Base-by-base conservation (phyloP, 2,113 vertebrate genomes). In the Lucifuga dentata region DNA sequence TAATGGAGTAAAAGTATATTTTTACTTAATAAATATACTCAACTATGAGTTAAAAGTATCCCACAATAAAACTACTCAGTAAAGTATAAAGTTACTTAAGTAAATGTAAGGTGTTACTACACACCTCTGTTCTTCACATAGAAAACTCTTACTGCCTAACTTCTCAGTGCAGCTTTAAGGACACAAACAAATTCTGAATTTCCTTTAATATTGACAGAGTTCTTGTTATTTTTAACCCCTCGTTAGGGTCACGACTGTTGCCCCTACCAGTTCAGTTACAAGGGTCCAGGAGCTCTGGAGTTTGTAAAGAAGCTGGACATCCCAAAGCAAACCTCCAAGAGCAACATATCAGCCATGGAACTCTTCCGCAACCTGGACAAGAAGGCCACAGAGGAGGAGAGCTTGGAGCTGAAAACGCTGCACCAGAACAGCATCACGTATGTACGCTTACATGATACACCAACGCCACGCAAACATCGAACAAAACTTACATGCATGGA, bases 321-420 rank as follows among this genome's bases (percentile, higher is more conserved):
- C 43, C 76, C 88, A 20, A 94, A 93, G 75, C 91, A 93, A 80
- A 81, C 67, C 0, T 82, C 89, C 19, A 93, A 87, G 33, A 23
- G 74, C 7, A 84, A 68, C 71, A 50, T 93, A 68, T 91, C 93
- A 2, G 93, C 93, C 50, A 93, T 93, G 93, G 90, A 92, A 21
- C 92, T 92, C 79, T 95, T 95, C 77, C 87, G 73, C 4, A 94
- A 94, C 83, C 82, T 94, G 89, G 93, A 94, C 86, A 94, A 93
- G 71, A 93, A 62, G 61, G 93, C 92, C 10, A 89, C 87, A 0
- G 91, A 95, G 0, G 91, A 92, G 1, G 90, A 92, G 9, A 64
- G 23, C 58, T 87, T 58, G 1, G 93, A 92, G n/a, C 16, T 90
- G 67, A 69, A 35, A 12, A 88, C 83, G 9, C 68, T 92, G 16